Evolutionary conservation across 2,113 vertebrate species (phyloP).

Genomic region (Sinocyclocheilus anshuiensis): DNA sequence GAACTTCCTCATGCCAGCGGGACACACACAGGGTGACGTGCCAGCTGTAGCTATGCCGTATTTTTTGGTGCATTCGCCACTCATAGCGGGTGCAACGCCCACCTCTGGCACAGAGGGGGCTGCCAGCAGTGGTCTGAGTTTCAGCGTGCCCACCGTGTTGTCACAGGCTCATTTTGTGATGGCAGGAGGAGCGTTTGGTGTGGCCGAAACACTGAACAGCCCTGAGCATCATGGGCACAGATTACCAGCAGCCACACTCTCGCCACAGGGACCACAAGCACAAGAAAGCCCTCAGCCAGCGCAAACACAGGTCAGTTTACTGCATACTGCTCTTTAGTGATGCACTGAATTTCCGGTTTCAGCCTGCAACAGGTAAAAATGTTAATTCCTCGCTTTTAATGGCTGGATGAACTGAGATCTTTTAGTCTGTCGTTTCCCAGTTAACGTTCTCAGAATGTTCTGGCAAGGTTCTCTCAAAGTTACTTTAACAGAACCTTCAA

Average conservation of each 20-base stretch:
- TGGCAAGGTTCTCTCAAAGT: too few species aligned
- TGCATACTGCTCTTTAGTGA: not conserved
- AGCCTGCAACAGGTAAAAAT: not conserved
- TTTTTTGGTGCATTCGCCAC: constrained; percentile 83
- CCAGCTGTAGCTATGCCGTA: constrained; percentile 82
- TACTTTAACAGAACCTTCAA: not conserved
- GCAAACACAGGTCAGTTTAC: constrained; percentile 37
- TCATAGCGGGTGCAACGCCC: constrained; percentile 66
- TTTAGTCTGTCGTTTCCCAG: too few species aligned
- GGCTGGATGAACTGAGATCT: too few species aligned
- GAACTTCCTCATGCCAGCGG: constrained; percentile 82
- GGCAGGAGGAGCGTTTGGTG: constrained; percentile 64
- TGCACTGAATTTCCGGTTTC: not conserved
- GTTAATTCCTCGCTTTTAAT: too few species aligned
- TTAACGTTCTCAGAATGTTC: too few species aligned
- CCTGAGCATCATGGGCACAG: constrained; percentile 43
- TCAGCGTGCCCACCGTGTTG: constrained; percentile 73
- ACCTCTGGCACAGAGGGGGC: constrained; percentile 56
- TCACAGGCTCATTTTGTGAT: constrained; percentile 76
- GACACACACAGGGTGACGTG: constrained; percentile 69
- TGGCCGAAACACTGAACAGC: constrained; percentile 56
- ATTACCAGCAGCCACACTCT: constrained; percentile 56
- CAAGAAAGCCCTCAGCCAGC: constrained; percentile 60
- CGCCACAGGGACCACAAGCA: not conserved
- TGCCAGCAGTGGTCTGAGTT: constrained; percentile 66